Base-by-base conservation (phyloP, 2,797 vertebrate genomes). In the Siniperca undulata region DNA sequence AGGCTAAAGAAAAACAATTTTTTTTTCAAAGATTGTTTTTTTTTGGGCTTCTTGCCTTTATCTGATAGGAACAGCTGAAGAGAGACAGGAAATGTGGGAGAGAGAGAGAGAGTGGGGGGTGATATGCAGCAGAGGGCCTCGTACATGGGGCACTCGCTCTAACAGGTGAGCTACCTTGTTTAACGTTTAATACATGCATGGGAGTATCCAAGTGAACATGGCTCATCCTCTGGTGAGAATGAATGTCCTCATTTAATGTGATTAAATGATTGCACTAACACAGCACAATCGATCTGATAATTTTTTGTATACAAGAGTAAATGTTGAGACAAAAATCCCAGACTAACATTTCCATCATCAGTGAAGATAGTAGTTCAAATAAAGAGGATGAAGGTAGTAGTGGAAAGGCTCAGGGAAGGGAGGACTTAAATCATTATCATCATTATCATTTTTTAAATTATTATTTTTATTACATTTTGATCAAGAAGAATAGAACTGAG, bases 161-260 rank as follows among this genome's bases (percentile, higher is more conserved):
- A 30, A 78, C 59, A 66, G 40, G 30, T 30, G 30, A 30, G 30
- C 74, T 77, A 82, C 59, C 60, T 84, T 5, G 61, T 84, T 80
- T 74, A 78, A 72, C 42, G 64, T 67, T 82, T 71, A 82, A 67
- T 70, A 66, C 46, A 83, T 86, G 69, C 62, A 86, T 20, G 16
- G 71, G 40, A 78, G 66, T 6, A 0, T 71, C 58, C 22, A 52
- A 52, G 66, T 62, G 34, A 74, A 78, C 73, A 59, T 46, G 40
- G 34, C 66, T 74, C 40, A 46, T 69, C 50, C 53, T 70, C 38
- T 36, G 13, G 24, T 65, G 66, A 76, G 52, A 64, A 67, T 22
- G 30, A 66, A 55, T 16, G 19, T 27, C 24, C 58, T 78, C 5
- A 36, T 80, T 79, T 72, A 27, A 48, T 55, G 62, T 27, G 53